Evolutionary conservation across 2,888 invertebrate species (phyloP), one percentile per base, ranked within the genome.

Genomic region (Bellardia pandia): DNA sequence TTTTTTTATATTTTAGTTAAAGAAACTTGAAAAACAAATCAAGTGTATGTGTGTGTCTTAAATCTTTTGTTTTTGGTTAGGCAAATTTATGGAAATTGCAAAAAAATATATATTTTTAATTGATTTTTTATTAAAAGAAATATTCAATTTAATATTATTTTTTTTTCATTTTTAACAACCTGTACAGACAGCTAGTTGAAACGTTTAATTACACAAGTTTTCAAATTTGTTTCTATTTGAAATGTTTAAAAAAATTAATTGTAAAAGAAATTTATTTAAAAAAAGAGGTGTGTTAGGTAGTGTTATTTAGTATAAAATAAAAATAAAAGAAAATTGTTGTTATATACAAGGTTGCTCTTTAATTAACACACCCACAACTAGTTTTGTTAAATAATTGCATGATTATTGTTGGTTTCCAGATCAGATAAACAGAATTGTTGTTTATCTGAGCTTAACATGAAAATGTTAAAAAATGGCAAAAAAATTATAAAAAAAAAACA

Each of bases 61-160:
- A 74, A 42, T 79, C 79, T 69, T 79, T 79, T 69, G 66, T 68
- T 74, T 74, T 74, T 48, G 7, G 1, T 23, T 23, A 1, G 23
- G 23, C 16, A 23, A 58, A 58, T 58, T 58, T 58, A 23, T 30
- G 30, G 9, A 58, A 58, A 58, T 5, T 11, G 4, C 3, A n/a
- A 16, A 53, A 53, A 8, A 64, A 64, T 23, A 51, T n/a, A 33
- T 33, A 33, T 40, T 14, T 40, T 64, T 23, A 64, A 76, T 76
- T 76, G 40, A 53, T 37, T 30, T 76, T 23, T 66, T 66, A 16
- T 48, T 6, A 11, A 45, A 45, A 45, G 45, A 45, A 7, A 9
- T 45, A 45, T 45, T 45, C 11, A 37, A 6, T 37, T 37, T 6
- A 37, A 37, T 4, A 37, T 37, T 37, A 37, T 37, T 37, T 3